A percentile compares a stretch with the other conserved stretches of the same genome.
Evolutionary conservation across 2,113 vertebrate genomes (phyloP).

Genomic region (Sialia sialis): DNA sequence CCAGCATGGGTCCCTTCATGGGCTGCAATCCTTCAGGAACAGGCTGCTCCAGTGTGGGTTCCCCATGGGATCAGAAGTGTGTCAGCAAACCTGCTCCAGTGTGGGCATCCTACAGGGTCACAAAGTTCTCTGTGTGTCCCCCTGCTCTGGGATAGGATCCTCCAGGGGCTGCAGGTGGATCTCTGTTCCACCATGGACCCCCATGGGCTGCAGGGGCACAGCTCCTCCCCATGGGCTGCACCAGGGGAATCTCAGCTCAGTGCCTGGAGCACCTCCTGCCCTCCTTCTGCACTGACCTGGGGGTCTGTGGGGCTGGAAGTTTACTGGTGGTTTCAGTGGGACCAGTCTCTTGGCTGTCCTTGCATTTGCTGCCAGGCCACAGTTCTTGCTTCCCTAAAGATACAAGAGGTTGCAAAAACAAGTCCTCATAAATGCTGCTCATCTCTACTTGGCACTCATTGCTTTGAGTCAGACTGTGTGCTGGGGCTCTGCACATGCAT

Average conservation of each 20-base stretch:
- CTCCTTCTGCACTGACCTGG: neutral
- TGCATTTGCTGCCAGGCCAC: neutral
- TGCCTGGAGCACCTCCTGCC: neutral
- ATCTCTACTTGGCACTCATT: neutral
- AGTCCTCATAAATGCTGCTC: neutral
- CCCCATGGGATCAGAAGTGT: neutral
- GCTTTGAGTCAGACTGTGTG: fast-evolving
- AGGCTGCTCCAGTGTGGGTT: fast-evolving
- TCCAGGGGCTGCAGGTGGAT: neutral
- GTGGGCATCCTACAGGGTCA: neutral
- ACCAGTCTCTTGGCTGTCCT: fast-evolving
- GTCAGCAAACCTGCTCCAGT: neutral
- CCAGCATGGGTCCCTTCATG: neutral
- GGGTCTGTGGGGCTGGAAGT: neutral
- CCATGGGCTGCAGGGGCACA: neutral
- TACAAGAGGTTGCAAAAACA: neutral
- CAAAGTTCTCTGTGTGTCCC: neutral
- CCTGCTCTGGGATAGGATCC: fast-evolving
- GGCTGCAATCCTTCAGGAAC: neutral
- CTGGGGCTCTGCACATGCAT: neutral
- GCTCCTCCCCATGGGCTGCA: neutral
- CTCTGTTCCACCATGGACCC: fast-evolving
- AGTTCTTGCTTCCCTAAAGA: neutral
- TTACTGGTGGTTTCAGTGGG: neutral
- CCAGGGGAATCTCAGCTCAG: neutral